phyloP scores from a whole-genome alignment of 1,140 invertebrate genomes.

The Ectropis grisescens region DNA sequence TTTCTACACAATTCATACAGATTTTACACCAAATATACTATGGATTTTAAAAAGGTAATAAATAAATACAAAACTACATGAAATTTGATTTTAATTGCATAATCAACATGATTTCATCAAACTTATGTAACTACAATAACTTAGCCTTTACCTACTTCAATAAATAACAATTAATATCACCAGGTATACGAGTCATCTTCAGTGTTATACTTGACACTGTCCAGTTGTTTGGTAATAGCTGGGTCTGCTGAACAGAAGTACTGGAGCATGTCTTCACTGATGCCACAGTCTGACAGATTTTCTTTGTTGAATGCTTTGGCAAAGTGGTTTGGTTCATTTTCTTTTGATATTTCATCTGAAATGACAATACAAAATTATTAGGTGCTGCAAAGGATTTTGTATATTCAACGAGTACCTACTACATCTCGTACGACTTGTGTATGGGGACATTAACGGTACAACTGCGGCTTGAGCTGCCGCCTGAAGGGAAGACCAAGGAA shows the following conservation, averaged over 20 bases:
- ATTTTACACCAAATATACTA: no score
- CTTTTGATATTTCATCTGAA: conserved; percentile 55
- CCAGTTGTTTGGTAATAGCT: conserved; percentile 71
- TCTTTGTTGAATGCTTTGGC: conserved; percentile 81
- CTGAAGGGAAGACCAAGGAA: no score
- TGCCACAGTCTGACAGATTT: conserved; percentile 87
- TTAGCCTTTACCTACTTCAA: neutral
- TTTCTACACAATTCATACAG: no score
- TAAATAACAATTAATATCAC: no score
- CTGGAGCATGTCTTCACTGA: conserved; percentile 74
- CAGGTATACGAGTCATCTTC: conserved; percentile 77
- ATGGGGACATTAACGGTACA: no score
- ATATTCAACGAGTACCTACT: no score
- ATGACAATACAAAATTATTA: no score
- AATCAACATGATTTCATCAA: neutral
- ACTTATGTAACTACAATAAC: neutral
- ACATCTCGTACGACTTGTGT: no score
- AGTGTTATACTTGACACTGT: conserved; percentile 78
- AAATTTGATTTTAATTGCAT: conserved; percentile 10
- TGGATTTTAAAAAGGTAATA: no score
- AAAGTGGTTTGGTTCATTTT: conserved; percentile 60
- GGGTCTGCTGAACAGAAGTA: conserved; percentile 78
- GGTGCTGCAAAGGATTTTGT: no score
- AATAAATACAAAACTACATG: no score
- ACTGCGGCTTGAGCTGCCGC: no score